phyloP scores from a whole-genome alignment of 2,888 invertebrate species.

The Buathra laborator region DNA sequence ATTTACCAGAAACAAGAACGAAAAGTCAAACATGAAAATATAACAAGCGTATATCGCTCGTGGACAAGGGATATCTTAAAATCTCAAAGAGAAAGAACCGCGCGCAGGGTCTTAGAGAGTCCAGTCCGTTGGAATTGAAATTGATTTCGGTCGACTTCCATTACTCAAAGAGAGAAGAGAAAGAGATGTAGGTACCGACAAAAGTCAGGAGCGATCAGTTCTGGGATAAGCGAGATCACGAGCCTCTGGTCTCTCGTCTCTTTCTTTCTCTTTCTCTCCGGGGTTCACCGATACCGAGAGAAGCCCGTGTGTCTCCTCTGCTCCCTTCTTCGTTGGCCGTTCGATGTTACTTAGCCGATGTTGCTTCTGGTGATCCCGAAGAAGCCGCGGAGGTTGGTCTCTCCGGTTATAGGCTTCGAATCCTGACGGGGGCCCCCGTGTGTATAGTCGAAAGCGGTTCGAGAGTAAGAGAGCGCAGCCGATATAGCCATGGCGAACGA shows the following conservation, averaged over 20 bases:
- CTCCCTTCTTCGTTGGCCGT: slow-evolving; percentile 32
- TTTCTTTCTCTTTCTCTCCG: slow-evolving; percentile 48
- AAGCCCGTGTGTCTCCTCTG: slow-evolving; percentile 48
- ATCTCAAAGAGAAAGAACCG: slow-evolving; percentile 65
- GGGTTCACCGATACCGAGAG: slow-evolving; percentile 49
- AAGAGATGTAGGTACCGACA: slow-evolving; percentile 79
- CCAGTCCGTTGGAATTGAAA: slow-evolving; percentile 78
- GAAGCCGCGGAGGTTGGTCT: not conserved
- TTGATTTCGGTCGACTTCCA: slow-evolving; percentile 82
- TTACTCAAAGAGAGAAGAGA: slow-evolving; percentile 79
- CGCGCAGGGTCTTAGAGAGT: slow-evolving; percentile 44
- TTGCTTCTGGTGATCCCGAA: slow-evolving; percentile 31
- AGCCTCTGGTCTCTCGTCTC: slow-evolving; percentile 42
- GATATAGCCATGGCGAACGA: slow-evolving; percentile 43
- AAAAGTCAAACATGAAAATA: slow-evolving; percentile 29
- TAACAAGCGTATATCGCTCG: slow-evolving; percentile 28
- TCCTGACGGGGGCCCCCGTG: not conserved
- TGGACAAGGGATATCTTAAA: slow-evolving; percentile 49
- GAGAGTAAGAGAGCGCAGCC: not conserved
- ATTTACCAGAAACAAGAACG: slow-evolving; percentile 35
- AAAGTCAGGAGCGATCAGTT: slow-evolving; percentile 79
- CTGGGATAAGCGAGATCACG: slow-evolving; percentile 76
- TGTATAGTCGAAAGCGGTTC: slow-evolving; percentile 34
- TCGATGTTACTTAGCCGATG: slow-evolving; percentile 20
- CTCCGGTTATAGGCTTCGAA: not conserved